phyloP scores from a whole-genome alignment of 2,888 invertebrate genomes.

The Nomada hirtipes region DNA sequence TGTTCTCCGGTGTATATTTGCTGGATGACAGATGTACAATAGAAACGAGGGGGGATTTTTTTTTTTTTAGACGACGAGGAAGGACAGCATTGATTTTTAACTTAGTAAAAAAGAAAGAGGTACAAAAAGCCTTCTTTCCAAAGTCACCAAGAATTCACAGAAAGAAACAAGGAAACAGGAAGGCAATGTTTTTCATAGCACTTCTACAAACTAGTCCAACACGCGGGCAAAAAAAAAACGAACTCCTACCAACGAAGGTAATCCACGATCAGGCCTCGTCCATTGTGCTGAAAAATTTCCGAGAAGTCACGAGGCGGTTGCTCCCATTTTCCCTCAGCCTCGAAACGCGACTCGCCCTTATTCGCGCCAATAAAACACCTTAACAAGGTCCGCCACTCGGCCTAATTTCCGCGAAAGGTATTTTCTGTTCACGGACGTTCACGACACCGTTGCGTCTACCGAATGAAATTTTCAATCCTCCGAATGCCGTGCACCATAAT shows the following conservation, averaged over 20 bases:
- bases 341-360: slow-evolving; percentile 50
- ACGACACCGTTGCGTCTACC: background rate
- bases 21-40: background rate
- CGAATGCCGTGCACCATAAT: slow-evolving; percentile 2
- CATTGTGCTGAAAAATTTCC: slow-evolving; percentile 15
- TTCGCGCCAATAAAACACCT: slow-evolving; percentile 51
- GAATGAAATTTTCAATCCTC: slow-evolving; percentile 11
- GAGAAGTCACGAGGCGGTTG: background rate
- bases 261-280: background rate
- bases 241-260: background rate
- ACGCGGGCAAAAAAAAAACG: too few relatives aligned
- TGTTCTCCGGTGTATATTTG: background rate
- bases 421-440: slow-evolving; percentile 51
- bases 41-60: background rate
- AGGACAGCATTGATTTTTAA: too few relatives aligned
- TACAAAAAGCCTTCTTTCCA: too few relatives aligned
- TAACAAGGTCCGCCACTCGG: slow-evolving; percentile 57
- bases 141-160: too few relatives aligned
- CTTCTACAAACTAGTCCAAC: too few relatives aligned
- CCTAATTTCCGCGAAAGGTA: slow-evolving; percentile 58
- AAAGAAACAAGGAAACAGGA: too few relatives aligned
- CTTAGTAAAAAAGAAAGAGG: too few relatives aligned
- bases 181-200: too few relatives aligned
- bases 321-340: slow-evolving; percentile 21
- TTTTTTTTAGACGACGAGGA: background rate